Evolutionary conservation across 2,113 vertebrate genomes (phyloP), one percentile per base, ranked within the genome.

Genomic region (Myiozetetes cayanensis): DNA sequence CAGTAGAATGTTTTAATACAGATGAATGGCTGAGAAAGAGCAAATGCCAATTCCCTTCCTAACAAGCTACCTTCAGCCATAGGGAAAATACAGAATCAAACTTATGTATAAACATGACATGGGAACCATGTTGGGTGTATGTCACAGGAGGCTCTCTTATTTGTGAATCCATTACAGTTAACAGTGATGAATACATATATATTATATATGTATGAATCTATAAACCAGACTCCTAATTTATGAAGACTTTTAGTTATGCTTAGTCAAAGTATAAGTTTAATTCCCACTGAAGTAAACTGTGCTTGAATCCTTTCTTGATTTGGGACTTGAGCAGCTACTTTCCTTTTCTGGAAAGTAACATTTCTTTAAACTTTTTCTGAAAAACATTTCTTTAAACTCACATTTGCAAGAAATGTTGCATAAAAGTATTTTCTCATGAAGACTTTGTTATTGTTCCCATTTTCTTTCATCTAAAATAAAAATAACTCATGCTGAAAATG

Each of bases 381-480:
- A 37, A 85, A 46, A 77, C 6, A 23, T 90, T 81, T 66, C 70
- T 79, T 75, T 55, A 72, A 95, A 72, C 25, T 90, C 39, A 19
- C 16, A 67, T 94, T 96, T 95, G 72, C 21, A 82, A 73, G 46
- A 68, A 49, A 67, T 58, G 37, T 70, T 87, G 49, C 61, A 47
- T 71, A 81, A 79, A 80, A 92, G 55, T 93, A 89, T 84, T 94
- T 91, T 93, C 79, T 95, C 56, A 71, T 90, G 78, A 85, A 92
- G 55, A 12, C 58, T 94, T 95, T 90, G 82, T 91, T 93, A 75
- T 90, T 95, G 55, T 61, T 90, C 81, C 53, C 46, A 49, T 95
- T 95, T 96, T 89, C 94, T 94, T 87, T 92, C 76, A 95, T 91
- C 68, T 97, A 79, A 91, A 95, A 76, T 93, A 94, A 95, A 95